phyloP scores from a whole-genome alignment of 1,140 invertebrate genomes.

The Calliopsis andreniformis region DNA sequence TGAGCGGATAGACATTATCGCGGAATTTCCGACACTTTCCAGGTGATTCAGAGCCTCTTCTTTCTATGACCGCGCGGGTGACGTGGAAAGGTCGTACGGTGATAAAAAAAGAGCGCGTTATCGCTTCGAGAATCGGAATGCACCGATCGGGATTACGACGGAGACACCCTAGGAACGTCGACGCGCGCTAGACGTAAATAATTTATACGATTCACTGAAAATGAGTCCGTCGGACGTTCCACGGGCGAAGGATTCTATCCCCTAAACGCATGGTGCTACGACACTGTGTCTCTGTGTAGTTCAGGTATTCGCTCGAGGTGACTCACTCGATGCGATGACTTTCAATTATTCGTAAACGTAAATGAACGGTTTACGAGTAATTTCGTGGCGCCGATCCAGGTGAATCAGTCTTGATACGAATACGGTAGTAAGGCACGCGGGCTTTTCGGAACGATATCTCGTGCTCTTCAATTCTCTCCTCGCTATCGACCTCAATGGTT shows the following conservation, averaged over 20 bases:
- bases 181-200: neutral
- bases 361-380: no score
- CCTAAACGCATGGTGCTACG: neutral
- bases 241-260: neutral
- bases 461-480: neutral
- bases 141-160: neutral
- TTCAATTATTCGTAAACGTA: neutral
- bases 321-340: neutral
- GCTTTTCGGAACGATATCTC: constrained; percentile 30
- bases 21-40: neutral
- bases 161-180: neutral
- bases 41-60: constrained; percentile 25
- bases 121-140: constrained; percentile 42
- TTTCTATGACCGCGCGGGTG: constrained; percentile 12
- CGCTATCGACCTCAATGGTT: neutral
- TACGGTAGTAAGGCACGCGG: constrained; percentile 65
- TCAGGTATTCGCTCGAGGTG: neutral
- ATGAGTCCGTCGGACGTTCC: neutral
- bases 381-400: neutral
- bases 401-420: neutral
- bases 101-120: constrained; percentile 33
- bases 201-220: constrained; percentile 31
- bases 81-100: constrained; percentile 18
- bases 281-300: neutral
- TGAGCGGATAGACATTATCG: neutral